These are phyloP conservation scores for Sinohyriopsis cumingii DNA, from an alignment of 2,888 invertebrate genomes.

Conservation along the genomic window DNA sequence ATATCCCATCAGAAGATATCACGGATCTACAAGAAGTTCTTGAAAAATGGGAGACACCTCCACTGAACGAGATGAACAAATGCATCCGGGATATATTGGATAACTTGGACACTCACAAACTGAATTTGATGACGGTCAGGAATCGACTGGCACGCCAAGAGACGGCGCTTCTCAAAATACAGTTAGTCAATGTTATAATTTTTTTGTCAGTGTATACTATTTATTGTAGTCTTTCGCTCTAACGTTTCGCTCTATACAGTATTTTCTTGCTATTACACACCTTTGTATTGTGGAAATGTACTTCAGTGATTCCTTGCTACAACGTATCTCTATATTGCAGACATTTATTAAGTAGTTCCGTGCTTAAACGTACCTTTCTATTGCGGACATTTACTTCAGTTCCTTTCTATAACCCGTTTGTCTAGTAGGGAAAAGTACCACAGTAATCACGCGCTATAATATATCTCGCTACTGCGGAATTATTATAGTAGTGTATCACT, in stretches of 20 bases:
- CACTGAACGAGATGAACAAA: slow-evolving; percentile 55
- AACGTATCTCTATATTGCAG: too few species aligned
- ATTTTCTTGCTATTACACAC: background rate
- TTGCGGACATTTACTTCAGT: too few species aligned
- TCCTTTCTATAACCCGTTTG: too few species aligned
- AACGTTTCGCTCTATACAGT: background rate
- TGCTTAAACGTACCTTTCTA: too few species aligned
- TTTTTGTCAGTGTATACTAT: background rate
- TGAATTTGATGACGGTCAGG: slow-evolving; percentile 53
- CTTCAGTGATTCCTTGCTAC: too few species aligned
- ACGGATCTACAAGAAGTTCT: slow-evolving; percentile 45
- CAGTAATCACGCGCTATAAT: too few species aligned
- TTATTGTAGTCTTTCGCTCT: background rate
- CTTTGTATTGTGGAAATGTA: too few species aligned
- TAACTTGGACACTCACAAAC: slow-evolving; percentile 50
- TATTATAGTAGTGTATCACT: too few species aligned
- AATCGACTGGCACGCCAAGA: slow-evolving; percentile 57
- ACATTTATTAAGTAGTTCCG: too few species aligned
- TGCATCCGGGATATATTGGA: slow-evolving; percentile 53
- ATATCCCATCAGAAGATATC: slow-evolving; percentile 54
- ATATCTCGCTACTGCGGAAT: too few species aligned
- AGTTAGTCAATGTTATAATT: slow-evolving; percentile 37
- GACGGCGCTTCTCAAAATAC: slow-evolving; percentile 46
- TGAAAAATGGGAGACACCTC: slow-evolving; percentile 58
- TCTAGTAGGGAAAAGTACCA: too few species aligned